These are phyloP conservation scores for Lycocerus yunnanus DNA, from an alignment of 2,888 invertebrate species.

Conservation along the genomic window DNA sequence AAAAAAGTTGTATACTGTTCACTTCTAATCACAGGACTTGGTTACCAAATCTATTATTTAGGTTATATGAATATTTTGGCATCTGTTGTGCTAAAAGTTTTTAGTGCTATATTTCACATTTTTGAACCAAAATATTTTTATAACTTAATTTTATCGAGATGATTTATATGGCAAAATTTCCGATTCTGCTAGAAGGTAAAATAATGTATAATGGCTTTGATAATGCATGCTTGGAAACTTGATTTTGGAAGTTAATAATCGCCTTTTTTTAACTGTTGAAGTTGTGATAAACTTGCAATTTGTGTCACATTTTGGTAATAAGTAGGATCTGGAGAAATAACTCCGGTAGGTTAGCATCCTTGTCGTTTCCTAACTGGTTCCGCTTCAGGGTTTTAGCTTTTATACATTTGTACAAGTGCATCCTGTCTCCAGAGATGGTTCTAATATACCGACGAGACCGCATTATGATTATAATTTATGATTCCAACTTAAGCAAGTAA, in stretches of 20 bases:
- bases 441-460: conserved; percentile 36
- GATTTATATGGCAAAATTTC: background rate
- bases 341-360: conserved; percentile 30
- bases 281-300: conserved; percentile 30
- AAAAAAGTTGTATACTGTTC: no score
- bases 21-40: background rate
- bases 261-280: conserved; percentile 23
- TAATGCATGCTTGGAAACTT: conserved; percentile 1
- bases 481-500: conserved; percentile 34
- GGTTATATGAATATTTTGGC: background rate
- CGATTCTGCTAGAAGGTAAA: background rate
- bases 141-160: background rate
- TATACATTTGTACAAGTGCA: conserved; percentile 34
- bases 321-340: conserved; percentile 32
- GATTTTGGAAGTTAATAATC: conserved; percentile 9
- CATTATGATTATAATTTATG: conserved; percentile 36
- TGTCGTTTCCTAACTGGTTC: conserved; percentile 34
- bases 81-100: background rate
- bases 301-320: conserved; percentile 32
- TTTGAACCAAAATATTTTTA: background rate
- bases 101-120: background rate
- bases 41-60: background rate
- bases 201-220: conserved; percentile 15
- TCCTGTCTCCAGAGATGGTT: conserved; percentile 36
- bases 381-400: conserved; percentile 32